Conservation (phyloP, 2,113 vertebrate species). For the Dipodomys spectabilis region DNA sequence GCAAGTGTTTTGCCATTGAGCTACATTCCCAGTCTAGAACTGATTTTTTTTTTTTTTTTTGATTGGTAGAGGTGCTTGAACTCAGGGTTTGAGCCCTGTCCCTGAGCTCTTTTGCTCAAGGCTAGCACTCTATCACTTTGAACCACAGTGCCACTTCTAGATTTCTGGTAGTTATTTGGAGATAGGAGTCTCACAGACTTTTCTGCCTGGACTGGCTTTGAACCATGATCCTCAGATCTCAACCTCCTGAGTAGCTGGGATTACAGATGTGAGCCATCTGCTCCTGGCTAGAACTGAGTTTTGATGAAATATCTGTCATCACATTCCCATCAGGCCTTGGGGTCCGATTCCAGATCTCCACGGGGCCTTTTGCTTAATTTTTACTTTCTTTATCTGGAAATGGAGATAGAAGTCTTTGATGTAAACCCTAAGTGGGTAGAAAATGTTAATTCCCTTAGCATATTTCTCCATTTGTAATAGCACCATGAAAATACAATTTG, state of each 20-base stretch:
- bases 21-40: too few species aligned
- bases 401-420: neutral
- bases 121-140: too few species aligned
- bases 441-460: neutral
- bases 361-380: neutral
- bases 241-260: neutral
- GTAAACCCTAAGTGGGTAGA: neutral
- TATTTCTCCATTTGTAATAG: neutral
- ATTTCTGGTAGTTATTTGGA: too few species aligned
- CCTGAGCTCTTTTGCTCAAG: too few species aligned
- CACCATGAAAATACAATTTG: neutral
- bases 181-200: too few species aligned
- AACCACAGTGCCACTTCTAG: too few species aligned
- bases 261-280: neutral
- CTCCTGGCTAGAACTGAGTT: neutral
- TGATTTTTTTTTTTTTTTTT: too few species aligned
- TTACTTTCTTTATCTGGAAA: slow-evolving; percentile 30
- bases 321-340: neutral
- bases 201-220: too few species aligned
- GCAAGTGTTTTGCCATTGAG: neutral
- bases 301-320: neutral
- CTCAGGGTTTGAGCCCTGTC: too few species aligned
- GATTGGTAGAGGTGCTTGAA: too few species aligned
- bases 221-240: neutral
- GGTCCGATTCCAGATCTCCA: neutral